A percentile compares a stretch with the other conserved stretches of the same genome.
Evolutionary conservation across 2,113 vertebrate species (phyloP).

Genomic region (Hyperopisus bebe): DNA sequence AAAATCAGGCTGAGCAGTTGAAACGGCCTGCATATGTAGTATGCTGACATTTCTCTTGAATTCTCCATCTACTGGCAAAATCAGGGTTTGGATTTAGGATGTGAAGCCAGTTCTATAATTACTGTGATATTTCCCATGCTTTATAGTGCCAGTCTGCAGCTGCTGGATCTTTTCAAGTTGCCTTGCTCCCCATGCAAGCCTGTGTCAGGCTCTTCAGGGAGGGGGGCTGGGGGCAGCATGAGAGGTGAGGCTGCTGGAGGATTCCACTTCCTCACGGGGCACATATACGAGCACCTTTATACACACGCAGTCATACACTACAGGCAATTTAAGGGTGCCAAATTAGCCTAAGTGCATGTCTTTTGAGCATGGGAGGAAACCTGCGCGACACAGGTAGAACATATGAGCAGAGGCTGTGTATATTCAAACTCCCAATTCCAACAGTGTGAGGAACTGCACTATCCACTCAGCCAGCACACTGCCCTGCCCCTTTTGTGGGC

Average conservation of each 20-base stretch:
- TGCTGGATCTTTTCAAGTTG: background rate
- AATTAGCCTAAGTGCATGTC: background rate
- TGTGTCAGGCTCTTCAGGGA: background rate
- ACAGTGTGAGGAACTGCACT: background rate
- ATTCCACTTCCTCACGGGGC: background rate
- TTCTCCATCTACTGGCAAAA: background rate
- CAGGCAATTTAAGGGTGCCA: background rate
- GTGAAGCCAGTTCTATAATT: background rate
- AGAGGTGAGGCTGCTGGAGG: background rate
- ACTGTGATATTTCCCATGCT: background rate
- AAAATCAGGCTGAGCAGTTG: background rate
- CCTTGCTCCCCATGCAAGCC: background rate
- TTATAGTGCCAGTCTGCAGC: background rate
- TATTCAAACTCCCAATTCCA: background rate
- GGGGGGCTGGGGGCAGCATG: background rate
- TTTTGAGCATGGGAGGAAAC: background rate
- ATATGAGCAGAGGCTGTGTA: background rate
- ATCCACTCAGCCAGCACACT: background rate
- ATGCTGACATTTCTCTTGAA: background rate
- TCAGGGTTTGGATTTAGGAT: background rate
- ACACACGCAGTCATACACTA: background rate
- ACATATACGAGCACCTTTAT: background rate
- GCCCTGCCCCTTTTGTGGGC: background rate
- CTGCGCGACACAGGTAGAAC: background rate
- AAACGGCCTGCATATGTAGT: background rate